Conservation (phyloP, 2,888 invertebrate genomes). For the Sympetrum striolatum region DNA sequence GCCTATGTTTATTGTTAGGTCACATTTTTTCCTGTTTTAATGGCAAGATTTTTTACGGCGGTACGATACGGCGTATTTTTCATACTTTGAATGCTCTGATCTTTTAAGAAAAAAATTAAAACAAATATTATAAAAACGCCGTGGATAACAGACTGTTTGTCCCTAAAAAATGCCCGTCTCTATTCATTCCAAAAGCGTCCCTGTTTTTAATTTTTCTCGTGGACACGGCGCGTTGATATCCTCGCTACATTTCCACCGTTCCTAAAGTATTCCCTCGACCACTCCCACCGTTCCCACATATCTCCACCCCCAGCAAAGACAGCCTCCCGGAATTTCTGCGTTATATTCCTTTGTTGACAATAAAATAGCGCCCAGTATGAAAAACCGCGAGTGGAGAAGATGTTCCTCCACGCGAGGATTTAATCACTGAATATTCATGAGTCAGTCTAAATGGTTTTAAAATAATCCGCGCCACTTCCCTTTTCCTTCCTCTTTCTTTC, state of each 20-base stretch:
- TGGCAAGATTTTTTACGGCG: too few relatives aligned
- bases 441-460: conserved; percentile 39
- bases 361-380: conserved; percentile 27
- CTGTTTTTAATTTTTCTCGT: not conserved
- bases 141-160: not conserved
- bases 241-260: not conserved
- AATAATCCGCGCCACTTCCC: conserved; percentile 34
- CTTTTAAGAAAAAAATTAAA: too few relatives aligned
- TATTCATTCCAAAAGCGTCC: not conserved
- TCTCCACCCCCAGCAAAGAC: not conserved
- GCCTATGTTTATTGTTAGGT: too few relatives aligned
- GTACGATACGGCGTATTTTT: too few relatives aligned
- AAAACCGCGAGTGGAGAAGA: conserved; percentile 13
- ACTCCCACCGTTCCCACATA: not conserved
- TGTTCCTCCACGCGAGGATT: conserved; percentile 6
- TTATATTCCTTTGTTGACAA: conserved; percentile 42
- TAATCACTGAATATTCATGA: conserved; percentile 36
- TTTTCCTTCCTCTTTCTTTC: not conserved
- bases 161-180: not conserved
- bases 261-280: not conserved
- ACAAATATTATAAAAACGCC: too few relatives aligned
- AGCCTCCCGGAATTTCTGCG: conserved; percentile 22
- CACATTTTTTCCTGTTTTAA: too few relatives aligned
- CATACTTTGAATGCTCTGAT: too few relatives aligned
- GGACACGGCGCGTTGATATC: not conserved